Percentiles rank a stretch among this genome's conserved stretches.
These are phyloP conservation scores for Axis porcinus DNA, from an alignment of 2,113 vertebrate genomes.

Conservation along the genomic window DNA sequence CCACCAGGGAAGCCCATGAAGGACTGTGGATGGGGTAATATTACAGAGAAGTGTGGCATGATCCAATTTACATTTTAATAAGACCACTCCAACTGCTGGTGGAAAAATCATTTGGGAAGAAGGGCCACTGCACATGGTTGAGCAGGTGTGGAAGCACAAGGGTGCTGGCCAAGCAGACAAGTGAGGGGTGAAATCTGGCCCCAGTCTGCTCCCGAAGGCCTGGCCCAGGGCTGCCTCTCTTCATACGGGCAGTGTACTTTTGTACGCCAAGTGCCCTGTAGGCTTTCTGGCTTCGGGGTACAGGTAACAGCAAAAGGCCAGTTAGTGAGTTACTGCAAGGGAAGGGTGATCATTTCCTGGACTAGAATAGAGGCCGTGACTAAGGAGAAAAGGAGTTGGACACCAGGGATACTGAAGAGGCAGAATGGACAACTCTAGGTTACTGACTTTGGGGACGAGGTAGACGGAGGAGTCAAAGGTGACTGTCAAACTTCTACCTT, in stretches of 20 bases:
- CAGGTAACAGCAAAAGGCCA: not conserved
- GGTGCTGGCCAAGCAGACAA: too few relatives aligned
- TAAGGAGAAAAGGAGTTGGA: not conserved
- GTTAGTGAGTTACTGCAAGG: not conserved
- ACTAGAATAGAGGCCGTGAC: not conserved
- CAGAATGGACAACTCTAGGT: not conserved
- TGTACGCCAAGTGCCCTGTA: not conserved
- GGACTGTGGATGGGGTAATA: not conserved
- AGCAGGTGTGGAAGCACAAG: not conserved
- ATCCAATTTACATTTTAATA: not conserved
- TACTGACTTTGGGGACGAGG: not conserved
- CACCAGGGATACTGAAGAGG: not conserved
- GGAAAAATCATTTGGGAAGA: not conserved
- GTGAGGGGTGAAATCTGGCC: not conserved
- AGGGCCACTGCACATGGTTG: not conserved
- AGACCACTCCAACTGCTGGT: not conserved
- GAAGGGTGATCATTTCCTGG: not conserved
- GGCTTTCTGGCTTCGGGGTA: not conserved
- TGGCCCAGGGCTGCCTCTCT: not conserved
- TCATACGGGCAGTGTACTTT: accelerated
- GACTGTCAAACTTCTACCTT: not conserved
- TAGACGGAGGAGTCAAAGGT: not conserved
- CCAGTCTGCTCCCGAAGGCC: not conserved
- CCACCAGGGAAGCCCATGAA: not conserved
- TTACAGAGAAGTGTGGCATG: not conserved